phyloP scores from a whole-genome alignment of 1,140 invertebrate genomes.

The Drosophila lowei region DNA sequence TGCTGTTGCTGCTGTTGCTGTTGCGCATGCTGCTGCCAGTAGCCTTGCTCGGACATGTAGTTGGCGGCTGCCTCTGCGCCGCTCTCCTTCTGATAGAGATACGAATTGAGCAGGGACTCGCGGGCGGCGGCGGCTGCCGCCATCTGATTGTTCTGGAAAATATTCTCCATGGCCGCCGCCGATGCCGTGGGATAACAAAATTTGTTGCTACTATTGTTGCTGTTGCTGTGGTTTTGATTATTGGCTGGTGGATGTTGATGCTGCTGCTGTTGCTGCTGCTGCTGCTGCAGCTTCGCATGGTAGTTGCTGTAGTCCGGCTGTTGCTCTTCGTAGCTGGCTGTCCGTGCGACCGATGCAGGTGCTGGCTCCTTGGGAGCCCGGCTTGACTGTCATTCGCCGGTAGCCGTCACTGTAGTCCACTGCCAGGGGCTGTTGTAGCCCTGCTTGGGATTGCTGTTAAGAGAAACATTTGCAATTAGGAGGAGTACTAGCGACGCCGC shows the following conservation, averaged over 20 bases:
- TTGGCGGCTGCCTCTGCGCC: slow-evolving; percentile 18
- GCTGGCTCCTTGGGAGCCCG: slow-evolving; percentile 82
- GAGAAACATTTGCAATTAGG: background rate
- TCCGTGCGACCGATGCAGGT: slow-evolving; percentile 48
- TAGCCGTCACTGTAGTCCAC: slow-evolving; percentile 85
- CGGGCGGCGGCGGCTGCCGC: slow-evolving; percentile 51
- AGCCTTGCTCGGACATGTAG: slow-evolving; percentile 63
- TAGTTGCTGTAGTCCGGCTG: slow-evolving; percentile 21
- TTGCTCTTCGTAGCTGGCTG: slow-evolving; percentile 61
- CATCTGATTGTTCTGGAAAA: slow-evolving; percentile 72
- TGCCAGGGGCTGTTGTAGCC: slow-evolving; percentile 84
- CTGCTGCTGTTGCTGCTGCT: slow-evolving; percentile 45
- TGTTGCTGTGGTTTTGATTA: slow-evolving; percentile 66
- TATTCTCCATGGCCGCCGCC: slow-evolving; percentile 69
- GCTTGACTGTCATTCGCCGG: slow-evolving; percentile 84
- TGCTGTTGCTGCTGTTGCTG: slow-evolving; percentile 56
- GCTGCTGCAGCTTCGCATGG: slow-evolving; percentile 26
- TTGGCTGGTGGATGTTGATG: slow-evolving; percentile 51
- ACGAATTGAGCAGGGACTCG: slow-evolving; percentile 61
- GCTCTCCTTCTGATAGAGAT: slow-evolving; percentile 66
- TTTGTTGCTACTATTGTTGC: slow-evolving; percentile 60
- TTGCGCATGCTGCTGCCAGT: slow-evolving; percentile 67
- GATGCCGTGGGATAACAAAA: slow-evolving; percentile 56
- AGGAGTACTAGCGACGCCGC: background rate
- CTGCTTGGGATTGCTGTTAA: slow-evolving; percentile 83